Evolutionary conservation across 2,113 vertebrate genomes (phyloP).

Genomic region (Cryptotis parvus): DNA sequence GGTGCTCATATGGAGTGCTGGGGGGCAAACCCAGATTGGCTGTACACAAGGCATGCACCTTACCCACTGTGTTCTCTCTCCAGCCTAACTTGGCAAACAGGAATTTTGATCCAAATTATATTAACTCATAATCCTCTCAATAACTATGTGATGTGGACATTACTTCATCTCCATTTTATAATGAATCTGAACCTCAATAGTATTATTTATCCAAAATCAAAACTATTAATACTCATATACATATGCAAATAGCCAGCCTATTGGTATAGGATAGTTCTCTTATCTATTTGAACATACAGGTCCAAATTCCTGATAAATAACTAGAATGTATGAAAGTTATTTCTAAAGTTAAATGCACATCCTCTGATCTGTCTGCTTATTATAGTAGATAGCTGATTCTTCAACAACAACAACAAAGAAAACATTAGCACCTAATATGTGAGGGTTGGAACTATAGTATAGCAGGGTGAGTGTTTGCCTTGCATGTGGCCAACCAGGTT

Average conservation of each 20-base stretch:
- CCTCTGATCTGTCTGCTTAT: neutral
- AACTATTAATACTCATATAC: neutral
- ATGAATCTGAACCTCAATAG: neutral
- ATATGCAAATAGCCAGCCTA: neutral
- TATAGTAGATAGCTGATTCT: neutral
- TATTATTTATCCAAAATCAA: neutral
- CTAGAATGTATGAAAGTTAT: neutral
- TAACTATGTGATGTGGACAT: neutral
- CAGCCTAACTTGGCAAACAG: neutral
- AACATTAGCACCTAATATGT: too few species aligned
- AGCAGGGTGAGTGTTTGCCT: too few species aligned
- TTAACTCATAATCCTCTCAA: neutral
- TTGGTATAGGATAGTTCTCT: neutral
- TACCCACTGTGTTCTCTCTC: neutral
- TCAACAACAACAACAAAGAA: too few species aligned
- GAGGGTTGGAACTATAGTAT: too few species aligned
- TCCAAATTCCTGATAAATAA: neutral
- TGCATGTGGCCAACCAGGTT: too few species aligned
- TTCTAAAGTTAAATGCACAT: too few species aligned
- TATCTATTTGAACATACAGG: neutral
- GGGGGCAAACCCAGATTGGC: too few species aligned
- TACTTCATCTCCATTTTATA: neutral
- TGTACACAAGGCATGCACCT: neutral
- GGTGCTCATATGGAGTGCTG: too few species aligned
- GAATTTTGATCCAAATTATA: neutral